Evolutionary conservation across 2,113 vertebrate genomes (phyloP).

Genomic region (Hassar affinis): DNA sequence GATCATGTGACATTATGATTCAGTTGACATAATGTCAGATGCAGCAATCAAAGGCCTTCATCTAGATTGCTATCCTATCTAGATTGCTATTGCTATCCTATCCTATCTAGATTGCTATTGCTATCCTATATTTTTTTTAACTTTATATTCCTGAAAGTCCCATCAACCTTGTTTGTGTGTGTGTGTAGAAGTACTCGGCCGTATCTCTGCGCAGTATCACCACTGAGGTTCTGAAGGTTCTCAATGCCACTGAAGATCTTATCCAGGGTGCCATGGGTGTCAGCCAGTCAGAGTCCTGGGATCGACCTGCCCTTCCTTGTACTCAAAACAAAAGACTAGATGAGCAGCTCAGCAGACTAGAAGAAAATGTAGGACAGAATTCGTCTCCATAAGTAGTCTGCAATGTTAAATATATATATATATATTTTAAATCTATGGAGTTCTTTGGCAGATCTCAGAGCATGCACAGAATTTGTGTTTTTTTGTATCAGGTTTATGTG

Average conservation of each 20-base stretch:
- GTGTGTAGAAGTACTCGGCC: slow-evolving; percentile 83
- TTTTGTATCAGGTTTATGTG: slow-evolving; percentile 82
- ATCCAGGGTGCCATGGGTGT: slow-evolving; percentile 76
- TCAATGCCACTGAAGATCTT: slow-evolving; percentile 92
- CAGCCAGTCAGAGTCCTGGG: slow-evolving; percentile 55
- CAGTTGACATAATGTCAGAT: neutral
- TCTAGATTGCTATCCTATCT: neutral
- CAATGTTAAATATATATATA: neutral
- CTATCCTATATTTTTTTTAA: too few relatives aligned
- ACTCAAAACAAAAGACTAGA: slow-evolving; percentile 79
- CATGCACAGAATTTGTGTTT: neutral
- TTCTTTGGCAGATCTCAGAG: neutral
- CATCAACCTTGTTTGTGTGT: neutral
- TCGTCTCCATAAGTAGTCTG: neutral
- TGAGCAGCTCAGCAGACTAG: slow-evolving; percentile 87
- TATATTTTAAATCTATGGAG: neutral
- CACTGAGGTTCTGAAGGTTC: slow-evolving; percentile 92
- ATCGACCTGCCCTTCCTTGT: slow-evolving; percentile 63
- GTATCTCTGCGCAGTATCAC: slow-evolving; percentile 93
- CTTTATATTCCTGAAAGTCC: neutral
- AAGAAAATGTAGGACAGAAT: slow-evolving; percentile 82
- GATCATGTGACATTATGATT: too few relatives aligned
- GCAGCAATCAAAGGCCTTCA: neutral
- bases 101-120: too few relatives aligned
- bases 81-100: too few relatives aligned